These are phyloP conservation scores for Dolichallabes microphthalmus DNA, from an alignment of 2,113 vertebrate species.

Conservation along the genomic window DNA sequence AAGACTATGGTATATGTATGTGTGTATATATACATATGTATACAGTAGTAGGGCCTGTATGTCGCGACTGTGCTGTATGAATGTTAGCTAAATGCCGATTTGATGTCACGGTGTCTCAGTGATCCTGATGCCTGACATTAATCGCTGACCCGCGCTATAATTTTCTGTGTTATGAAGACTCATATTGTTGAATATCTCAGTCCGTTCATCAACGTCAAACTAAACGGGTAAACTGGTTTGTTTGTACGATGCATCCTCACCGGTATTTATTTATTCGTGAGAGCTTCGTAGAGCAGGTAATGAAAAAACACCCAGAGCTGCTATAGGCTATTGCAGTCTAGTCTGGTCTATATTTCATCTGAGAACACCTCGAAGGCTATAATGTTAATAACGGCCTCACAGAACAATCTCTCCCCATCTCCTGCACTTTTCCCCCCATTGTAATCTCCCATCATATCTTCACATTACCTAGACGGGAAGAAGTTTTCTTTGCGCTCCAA, in stretches of 20 bases:
- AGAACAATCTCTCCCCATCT: conserved; percentile 31
- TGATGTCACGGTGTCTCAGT: conserved; percentile 14
- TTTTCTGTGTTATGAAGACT: conserved; percentile 26
- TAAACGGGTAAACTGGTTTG: conserved; percentile 28
- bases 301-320: conserved; percentile 20
- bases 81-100: conserved; percentile 14
- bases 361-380: conserved; percentile 40
- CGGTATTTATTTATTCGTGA: conserved; percentile 46
- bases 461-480: conserved; percentile 34
- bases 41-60: background rate
- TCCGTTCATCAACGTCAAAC: conserved; percentile 64
- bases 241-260: conserved; percentile 29
- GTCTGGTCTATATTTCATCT: conserved; percentile 30
- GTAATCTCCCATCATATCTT: conserved; percentile 40
- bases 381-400: conserved; percentile 43
- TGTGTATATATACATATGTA: too few relatives aligned
- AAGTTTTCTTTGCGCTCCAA: conserved; percentile 13
- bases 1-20: too few relatives aligned
- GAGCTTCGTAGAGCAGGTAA: conserved; percentile 36
- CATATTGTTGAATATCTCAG: conserved; percentile 67
- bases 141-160: conserved; percentile 39
- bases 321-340: conserved; percentile 33
- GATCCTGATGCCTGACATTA: conserved; percentile 34
- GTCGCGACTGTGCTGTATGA: background rate
- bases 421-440: background rate